phyloP scores from a whole-genome alignment of 30 jellyfish, hydroid and myxozoan species.

The Euphysa ruthae region DNA sequence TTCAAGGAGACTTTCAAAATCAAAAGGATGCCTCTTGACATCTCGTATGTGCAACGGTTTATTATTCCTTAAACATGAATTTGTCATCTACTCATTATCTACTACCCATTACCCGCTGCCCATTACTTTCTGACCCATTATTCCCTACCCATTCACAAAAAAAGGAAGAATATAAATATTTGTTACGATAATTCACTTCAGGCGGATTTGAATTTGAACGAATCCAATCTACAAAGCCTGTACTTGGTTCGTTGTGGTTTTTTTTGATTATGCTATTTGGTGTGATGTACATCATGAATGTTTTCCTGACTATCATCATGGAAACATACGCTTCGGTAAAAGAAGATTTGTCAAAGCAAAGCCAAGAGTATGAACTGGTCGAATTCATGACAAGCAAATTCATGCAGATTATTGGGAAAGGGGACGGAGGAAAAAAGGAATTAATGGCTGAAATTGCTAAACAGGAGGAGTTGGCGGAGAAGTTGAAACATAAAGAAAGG shows the following conservation, averaged over 20 bases:
- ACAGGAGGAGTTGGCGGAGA: constrained; percentile 15
- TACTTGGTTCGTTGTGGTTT: constrained; percentile 81
- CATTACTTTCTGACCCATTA: too few species aligned
- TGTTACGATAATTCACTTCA: too few species aligned
- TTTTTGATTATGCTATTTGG: constrained; percentile 76
- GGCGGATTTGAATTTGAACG: constrained; percentile 66
- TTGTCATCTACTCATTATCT: too few species aligned
- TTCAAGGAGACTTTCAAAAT: too few species aligned
- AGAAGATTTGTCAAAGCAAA: constrained; percentile 58
- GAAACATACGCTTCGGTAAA: constrained; percentile 89
- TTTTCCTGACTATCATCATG: constrained; percentile 83
- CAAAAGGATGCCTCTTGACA: too few species aligned
- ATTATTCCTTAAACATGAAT: too few species aligned
- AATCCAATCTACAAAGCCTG: constrained; percentile 63
- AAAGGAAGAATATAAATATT: too few species aligned
- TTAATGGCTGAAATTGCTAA: constrained; percentile 2
- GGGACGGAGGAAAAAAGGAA: constrained; percentile 52
- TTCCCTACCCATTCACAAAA: too few species aligned
- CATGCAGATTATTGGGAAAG: constrained; percentile 56
- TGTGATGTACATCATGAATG: constrained; percentile 90
- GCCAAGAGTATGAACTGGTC: constrained; percentile 83
- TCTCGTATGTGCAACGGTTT: too few species aligned
- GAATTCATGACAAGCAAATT: constrained; percentile 83
- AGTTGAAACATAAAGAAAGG: neutral
- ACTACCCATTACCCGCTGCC: too few species aligned